These are phyloP conservation scores for Coronaproctus castanopsis DNA, from an alignment of 2,888 invertebrate genomes.

Conservation along the genomic window DNA sequence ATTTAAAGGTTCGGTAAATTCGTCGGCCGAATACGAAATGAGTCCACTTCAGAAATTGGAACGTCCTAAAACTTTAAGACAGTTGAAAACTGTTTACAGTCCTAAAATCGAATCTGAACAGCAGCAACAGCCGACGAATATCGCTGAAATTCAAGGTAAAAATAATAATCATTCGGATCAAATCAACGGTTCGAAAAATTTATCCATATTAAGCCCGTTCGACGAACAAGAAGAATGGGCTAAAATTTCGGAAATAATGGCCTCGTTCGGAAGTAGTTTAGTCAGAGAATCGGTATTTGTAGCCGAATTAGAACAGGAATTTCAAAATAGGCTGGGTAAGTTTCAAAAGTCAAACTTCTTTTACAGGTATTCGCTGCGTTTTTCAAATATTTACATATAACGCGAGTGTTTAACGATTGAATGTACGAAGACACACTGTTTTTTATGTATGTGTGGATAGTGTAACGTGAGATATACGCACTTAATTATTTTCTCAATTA, in stretches of 20 bases:
- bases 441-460: too few relatives aligned
- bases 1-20: constrained; percentile 59
- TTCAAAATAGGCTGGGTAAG: constrained; percentile 44
- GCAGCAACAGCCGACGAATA: constrained; percentile 11
- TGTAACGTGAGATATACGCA: too few relatives aligned
- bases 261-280: constrained; percentile 71
- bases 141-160: constrained; percentile 14
- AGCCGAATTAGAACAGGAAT: constrained; percentile 56
- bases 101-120: constrained; percentile 4
- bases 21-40: constrained; percentile 20
- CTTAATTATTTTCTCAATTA: too few relatives aligned
- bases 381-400: background rate
- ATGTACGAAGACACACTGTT: too few relatives aligned
- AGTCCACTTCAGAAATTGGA: constrained; percentile 29
- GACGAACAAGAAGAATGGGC: constrained; percentile 93
- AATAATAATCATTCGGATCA: constrained; percentile 19
- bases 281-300: constrained; percentile 50
- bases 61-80: constrained; percentile 51
- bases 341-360: background rate
- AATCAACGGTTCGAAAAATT: constrained; percentile 21
- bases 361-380: background rate
- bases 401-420: too few relatives aligned
- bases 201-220: constrained; percentile 49
- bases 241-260: constrained; percentile 88
- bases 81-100: constrained; percentile 50